Evolutionary conservation across 1,140 invertebrate species (phyloP).

Genomic region (Bombus polaris): DNA sequence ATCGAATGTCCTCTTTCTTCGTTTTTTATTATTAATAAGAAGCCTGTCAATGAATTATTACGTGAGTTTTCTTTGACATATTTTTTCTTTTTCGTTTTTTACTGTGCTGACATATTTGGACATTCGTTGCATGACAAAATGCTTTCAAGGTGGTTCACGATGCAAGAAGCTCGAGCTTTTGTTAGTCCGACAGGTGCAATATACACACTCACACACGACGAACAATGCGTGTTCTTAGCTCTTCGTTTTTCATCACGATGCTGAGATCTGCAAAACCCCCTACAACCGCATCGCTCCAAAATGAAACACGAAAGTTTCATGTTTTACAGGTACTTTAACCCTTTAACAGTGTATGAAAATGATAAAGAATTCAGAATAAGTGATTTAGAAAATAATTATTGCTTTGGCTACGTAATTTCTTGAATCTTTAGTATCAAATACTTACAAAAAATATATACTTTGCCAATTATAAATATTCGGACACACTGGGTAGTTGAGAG

Average conservation of each 20-base stretch:
- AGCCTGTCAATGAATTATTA: constrained; percentile 13
- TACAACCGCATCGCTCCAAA: constrained; percentile 27
- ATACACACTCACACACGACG: constrained; percentile 59
- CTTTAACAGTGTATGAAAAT: no score
- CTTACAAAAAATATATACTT: no score
- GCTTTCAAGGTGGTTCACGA: constrained; percentile 55
- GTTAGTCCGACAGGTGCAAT: constrained; percentile 66
- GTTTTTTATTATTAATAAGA: constrained; percentile 4
- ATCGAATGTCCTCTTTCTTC: neutral
- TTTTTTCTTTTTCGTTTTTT: neutral
- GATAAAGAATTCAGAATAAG: no score
- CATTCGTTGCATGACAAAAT: constrained; percentile 28
- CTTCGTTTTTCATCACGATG: constrained; percentile 8
- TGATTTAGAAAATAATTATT: no score
- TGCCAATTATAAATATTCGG: no score
- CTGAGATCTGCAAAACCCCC: constrained; percentile 9
- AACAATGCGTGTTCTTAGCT: constrained; percentile 25
- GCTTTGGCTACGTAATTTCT: no score
- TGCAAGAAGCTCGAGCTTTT: constrained; percentile 61
- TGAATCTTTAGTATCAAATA: no score
- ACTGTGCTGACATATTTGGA: constrained; percentile 1
- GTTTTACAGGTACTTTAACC: no score
- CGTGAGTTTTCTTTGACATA: neutral
- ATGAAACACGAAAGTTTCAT: no score
- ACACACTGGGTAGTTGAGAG: no score